Base-by-base conservation (phyloP, 2,797 vertebrate genomes). In the Arremon aurantiirostris region DNA sequence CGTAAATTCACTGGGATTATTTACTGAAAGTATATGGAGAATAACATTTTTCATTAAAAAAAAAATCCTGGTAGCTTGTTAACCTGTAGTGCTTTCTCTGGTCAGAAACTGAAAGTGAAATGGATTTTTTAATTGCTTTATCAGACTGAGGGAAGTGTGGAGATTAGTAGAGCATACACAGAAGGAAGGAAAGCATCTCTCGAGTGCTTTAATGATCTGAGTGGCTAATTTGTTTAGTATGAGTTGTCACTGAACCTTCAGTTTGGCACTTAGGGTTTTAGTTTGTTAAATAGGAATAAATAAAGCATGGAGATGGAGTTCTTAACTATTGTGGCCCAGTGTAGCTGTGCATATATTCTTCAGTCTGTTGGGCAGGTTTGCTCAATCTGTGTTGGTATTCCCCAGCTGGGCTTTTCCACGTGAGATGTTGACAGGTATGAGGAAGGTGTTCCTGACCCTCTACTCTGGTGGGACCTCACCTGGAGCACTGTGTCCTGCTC, bases 91-190 rank as follows among this genome's bases (percentile, higher is more conserved):
- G 34, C 56, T 89, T 92, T 61, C 52, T 88, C 21, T 18, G 9
- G 18, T 66, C 76, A 65, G 93, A 94, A 93, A 85, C 85, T 63
- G 60, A 82, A 95, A 94, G 84, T 35, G 39, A 70, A 93, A 86
- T 86, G 17, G 34, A 77, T 69, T 41, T 35, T 63, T 72, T 4
- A 78, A 83, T 95, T 91, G 56, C 70, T 93, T 83, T 88, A 65
- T 59, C 59, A 77, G 80, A 24, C 66, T 44, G 53, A 91, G 52
- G 91, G 80, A 82, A 88, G 71, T n/a, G 37, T 53, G 53, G 77
- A 94, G 89, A 86, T 91, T 73, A 93, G 69, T 52, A 47, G 82
- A 93, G 82, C 77, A 39, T 93, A 90, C 87, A 82, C 69, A 92
- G 77, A 60, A 76, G 73, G 72, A 91, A 64, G 59, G 35, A 41